Evolutionary conservation across 2,797 vertebrate genomes (phyloP), one percentile per base, ranked within the genome.

Genomic region (Loris lydekkerianus): DNA sequence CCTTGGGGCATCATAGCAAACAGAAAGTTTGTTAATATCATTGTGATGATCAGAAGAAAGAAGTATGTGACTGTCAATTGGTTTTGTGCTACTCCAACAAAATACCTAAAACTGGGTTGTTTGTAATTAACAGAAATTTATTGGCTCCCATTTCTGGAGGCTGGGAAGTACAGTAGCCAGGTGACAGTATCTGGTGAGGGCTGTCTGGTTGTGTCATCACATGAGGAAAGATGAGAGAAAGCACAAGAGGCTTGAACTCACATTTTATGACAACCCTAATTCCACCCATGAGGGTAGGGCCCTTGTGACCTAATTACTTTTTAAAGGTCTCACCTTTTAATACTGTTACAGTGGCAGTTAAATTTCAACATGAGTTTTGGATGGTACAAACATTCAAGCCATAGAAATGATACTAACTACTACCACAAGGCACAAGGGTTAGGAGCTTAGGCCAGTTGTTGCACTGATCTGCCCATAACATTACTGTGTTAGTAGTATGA

Each of bases 21-120:
- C 3, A 96, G 18, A 91, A 72, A 72, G 61, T 83, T 82, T 86
- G 63, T 93, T 93, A 96, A 53, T 73, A 58, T 78, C 85, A 83
- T 92, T 86, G 43, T 69, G 89, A 49, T 93, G 21, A 69, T 86
- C 46, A 83, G 27, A 63, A 86, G 67, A 95, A 72, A 73, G 10
- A 14, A 61, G 4, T 73, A 80, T 9, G 27, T 80, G 34, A 63
- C 3, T 61, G 14, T 56, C 10, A 60, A 40, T 31, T 5, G 5
- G 15, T 70, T 91, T 58, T 63, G 14, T 70, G 3, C 58, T 87
- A 29, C 34, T 90, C 1, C 53, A 70, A 37, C 2, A 73, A 15
- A 80, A 58, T 84, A 34, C 6, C 40, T 73, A 2, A 69, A 9
- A 69, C 2, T 14, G 34, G 34, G 13, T 61, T 10, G 46, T 91